These are phyloP conservation scores for Pseudomugil gertrudae DNA, from an alignment of 2,797 vertebrate species.

Conservation along the genomic window DNA sequence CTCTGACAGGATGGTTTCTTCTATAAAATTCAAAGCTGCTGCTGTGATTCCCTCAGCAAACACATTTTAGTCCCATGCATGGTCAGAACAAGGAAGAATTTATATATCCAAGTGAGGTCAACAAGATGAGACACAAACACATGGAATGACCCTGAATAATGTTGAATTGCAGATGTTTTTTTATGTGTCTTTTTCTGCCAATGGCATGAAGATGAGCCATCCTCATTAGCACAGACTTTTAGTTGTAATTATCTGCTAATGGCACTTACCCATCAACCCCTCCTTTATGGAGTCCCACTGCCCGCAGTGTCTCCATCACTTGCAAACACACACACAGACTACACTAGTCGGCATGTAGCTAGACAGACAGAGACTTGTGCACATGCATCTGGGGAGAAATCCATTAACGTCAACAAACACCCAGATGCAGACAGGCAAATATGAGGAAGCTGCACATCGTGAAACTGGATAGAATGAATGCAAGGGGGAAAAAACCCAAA, in stretches of 20 bases:
- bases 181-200: conserved; percentile 51
- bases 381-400: conserved; percentile 37
- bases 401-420: conserved; percentile 38
- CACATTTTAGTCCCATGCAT: conserved; percentile 4
- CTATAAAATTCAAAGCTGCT: conserved; percentile 18
- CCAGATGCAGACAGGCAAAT: conserved; percentile 21
- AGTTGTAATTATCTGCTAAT: conserved; percentile 75
- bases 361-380: conserved; percentile 20
- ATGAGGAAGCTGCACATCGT: conserved; percentile 18
- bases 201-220: conserved; percentile 55
- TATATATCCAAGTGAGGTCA: background rate
- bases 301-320: conserved; percentile 8
- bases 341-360: conserved; percentile 5
- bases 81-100: background rate
- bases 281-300: conserved; percentile 52
- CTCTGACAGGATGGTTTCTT: conserved; percentile 23
- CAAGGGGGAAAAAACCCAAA: conserved; percentile 18
- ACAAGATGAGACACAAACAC: conserved; percentile 13
- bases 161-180: conserved; percentile 61
- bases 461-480: conserved; percentile 15
- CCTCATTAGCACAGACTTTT: conserved; percentile 70
- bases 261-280: conserved; percentile 71
- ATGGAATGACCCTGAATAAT: conserved; percentile 11
- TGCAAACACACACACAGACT: background rate
- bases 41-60: conserved; percentile 25